Evolutionary conservation across 2,113 vertebrate species (phyloP).

Genomic region (Rhineura floridana): DNA sequence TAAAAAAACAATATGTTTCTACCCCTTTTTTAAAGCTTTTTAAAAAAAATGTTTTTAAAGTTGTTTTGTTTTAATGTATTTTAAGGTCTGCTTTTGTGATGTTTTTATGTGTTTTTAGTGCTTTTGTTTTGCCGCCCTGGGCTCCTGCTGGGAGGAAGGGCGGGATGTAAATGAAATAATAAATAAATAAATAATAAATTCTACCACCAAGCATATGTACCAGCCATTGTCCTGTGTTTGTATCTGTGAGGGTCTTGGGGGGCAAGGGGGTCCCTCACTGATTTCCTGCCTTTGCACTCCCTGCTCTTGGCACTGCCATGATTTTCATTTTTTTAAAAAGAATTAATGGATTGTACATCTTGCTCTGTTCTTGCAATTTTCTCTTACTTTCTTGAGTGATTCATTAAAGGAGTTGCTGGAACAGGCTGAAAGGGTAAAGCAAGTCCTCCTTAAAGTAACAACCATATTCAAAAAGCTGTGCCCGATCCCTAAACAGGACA

Average conservation of each 20-base stretch:
- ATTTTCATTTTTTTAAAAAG: too few species aligned
- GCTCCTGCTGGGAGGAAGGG: too few species aligned
- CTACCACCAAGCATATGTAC: neutral
- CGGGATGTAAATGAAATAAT: too few species aligned
- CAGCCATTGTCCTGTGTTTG: neutral
- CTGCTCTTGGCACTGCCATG: conserved; percentile 1
- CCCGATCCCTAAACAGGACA: conserved; percentile 29
- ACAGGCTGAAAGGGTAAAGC: conserved; percentile 35
- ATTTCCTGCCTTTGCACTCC: conserved; percentile 3
- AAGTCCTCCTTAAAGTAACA: conserved; percentile 44
- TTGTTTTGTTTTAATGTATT: too few species aligned
- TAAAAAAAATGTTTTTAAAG: too few species aligned
- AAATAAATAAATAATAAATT: too few species aligned
- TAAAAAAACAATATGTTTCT: too few species aligned
- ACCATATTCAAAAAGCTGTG: conserved; percentile 39
- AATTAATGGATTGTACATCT: conserved; percentile 15
- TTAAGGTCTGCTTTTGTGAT: too few species aligned
- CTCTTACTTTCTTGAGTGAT: neutral
- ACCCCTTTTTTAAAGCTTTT: too few species aligned
- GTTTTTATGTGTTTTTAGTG: too few species aligned
- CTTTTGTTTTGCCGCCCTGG: too few species aligned
- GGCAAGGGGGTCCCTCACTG: too few species aligned
- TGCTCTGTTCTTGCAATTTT: conserved; percentile 31
- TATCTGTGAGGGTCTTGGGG: neutral
- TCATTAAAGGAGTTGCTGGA: conserved; percentile 29